A percentile compares a stretch with the other conserved stretches of the same genome.
These are phyloP conservation scores for Chascanopsetta lugubris DNA, from an alignment of 2,113 vertebrate species.

Conservation along the genomic window DNA sequence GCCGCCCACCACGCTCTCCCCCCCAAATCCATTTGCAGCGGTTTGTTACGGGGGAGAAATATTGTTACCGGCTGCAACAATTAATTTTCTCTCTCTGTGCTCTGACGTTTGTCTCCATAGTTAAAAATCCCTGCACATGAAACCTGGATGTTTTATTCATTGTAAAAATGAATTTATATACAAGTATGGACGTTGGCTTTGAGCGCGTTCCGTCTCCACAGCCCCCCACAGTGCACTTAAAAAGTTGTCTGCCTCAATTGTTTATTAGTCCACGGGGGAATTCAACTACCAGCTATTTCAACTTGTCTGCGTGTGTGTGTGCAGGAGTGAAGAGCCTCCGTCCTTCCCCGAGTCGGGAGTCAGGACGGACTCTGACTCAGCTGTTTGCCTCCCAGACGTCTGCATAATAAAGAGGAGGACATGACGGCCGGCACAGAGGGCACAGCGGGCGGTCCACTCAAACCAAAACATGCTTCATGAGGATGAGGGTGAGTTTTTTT, in stretches of 20 bases:
- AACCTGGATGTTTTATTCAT: slow-evolving; percentile 71
- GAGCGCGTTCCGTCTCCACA: slow-evolving; percentile 42
- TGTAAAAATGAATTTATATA: slow-evolving; percentile 65
- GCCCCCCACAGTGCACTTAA: slow-evolving; percentile 45
- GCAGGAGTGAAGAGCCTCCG: slow-evolving; percentile 28
- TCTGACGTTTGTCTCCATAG: slow-evolving; percentile 54
- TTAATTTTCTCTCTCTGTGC: slow-evolving; percentile 62
- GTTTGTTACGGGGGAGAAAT: slow-evolving; percentile 66
- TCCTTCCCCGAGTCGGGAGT: slow-evolving; percentile 55
- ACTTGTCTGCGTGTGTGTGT: slow-evolving; percentile 6
- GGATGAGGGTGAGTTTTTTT: slow-evolving; percentile 41
- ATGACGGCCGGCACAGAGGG: slow-evolving; percentile 60
- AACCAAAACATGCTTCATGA: slow-evolving; percentile 73
- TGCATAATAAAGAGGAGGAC: slow-evolving; percentile 78
- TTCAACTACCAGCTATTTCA: slow-evolving; percentile 12
- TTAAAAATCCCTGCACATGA: slow-evolving; percentile 54
- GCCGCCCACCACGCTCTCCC: slow-evolving; percentile 46
- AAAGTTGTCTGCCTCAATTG: slow-evolving; percentile 34
- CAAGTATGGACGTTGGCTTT: slow-evolving; percentile 37
- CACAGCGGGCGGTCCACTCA: slow-evolving; percentile 66
- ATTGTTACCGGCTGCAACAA: slow-evolving; percentile 62
- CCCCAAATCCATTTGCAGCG: slow-evolving; percentile 56
- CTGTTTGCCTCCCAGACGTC: slow-evolving; percentile 75
- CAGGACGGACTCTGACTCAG: slow-evolving; percentile 71
- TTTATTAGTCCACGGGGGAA: slow-evolving; percentile 20